Conservation (phyloP, 1,140 invertebrate species). For the Stegodyphus mimosarum region DNA sequence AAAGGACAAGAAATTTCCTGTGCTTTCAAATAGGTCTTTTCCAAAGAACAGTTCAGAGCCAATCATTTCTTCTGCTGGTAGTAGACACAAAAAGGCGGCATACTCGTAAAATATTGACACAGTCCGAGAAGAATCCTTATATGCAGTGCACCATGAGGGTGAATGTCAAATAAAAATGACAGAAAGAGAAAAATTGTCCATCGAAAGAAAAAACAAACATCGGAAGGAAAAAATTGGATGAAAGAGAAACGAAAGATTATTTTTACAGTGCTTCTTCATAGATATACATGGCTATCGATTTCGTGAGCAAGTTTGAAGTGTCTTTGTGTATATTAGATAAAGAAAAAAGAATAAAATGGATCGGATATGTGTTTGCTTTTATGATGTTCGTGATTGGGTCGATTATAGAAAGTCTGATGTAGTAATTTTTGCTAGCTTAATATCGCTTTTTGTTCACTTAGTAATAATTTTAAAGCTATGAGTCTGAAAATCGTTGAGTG, state of each 20-base stretch:
- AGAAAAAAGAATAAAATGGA: background rate
- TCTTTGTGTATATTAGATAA: background rate
- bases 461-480: too few species aligned
- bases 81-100: background rate
- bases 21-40: too few species aligned
- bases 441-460: too few species aligned
- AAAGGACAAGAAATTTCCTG: too few species aligned
- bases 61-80: background rate
- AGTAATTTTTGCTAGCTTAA: too few species aligned
- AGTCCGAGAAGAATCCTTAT: background rate
- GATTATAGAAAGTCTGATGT: background rate
- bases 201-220: background rate
- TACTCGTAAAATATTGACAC: constrained; percentile 1
- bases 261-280: background rate
- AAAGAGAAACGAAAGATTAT: background rate
- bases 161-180: background rate
- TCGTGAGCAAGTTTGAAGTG: background rate
- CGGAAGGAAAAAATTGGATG: background rate
- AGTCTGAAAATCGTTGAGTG: too few species aligned
- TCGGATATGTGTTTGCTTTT: background rate
- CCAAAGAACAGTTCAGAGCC: too few species aligned
- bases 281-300: background rate
- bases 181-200: background rate
- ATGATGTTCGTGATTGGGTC: background rate
- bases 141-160: background rate